Percentiles rank a stretch among this genome's conserved stretches.
Conservation (phyloP, 2,113 vertebrate species). For the Barnardius zonarius region DNA sequence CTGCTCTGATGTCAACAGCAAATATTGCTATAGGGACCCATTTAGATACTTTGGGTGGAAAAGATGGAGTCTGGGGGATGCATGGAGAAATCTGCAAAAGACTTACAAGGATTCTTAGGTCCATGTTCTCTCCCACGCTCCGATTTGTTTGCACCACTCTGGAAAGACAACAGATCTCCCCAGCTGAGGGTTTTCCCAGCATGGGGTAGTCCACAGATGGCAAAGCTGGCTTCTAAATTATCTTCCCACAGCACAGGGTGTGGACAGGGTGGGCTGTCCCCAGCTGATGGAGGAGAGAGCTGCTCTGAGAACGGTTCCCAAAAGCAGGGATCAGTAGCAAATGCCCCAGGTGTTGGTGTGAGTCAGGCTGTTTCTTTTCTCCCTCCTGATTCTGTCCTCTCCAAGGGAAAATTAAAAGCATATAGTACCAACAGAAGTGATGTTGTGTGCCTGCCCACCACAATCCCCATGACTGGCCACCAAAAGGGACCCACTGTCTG, state of each 20-base stretch:
- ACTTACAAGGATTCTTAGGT: slow-evolving; percentile 6
- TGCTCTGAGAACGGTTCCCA: background rate
- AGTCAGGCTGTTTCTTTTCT: background rate
- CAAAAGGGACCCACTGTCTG: background rate
- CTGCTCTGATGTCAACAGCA: slow-evolving; percentile 48
- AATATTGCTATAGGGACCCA: background rate
- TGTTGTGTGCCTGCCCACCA: background rate
- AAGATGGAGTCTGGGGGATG: slow-evolving; percentile 1
- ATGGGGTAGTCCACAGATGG: slow-evolving; percentile 63
- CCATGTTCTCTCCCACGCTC: slow-evolving; percentile 39
- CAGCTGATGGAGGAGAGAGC: slow-evolving; percentile 13
- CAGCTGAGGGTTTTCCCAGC: slow-evolving; percentile 63
- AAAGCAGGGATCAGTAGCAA: background rate
- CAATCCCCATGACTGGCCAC: background rate
- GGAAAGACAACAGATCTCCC: slow-evolving; percentile 48
- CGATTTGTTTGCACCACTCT: background rate
- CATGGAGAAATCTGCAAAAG: background rate
- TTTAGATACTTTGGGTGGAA: slow-evolving; percentile 30
- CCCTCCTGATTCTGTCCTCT: background rate
- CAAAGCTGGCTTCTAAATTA: slow-evolving; percentile 51
- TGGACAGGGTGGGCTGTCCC: slow-evolving; percentile 25
- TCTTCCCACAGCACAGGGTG: slow-evolving; percentile 47
- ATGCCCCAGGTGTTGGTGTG: background rate
- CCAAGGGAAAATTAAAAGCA: background rate
- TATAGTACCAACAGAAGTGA: background rate